Conservation (phyloP, 2,113 vertebrate species). For the Crypturellus undulatus region DNA sequence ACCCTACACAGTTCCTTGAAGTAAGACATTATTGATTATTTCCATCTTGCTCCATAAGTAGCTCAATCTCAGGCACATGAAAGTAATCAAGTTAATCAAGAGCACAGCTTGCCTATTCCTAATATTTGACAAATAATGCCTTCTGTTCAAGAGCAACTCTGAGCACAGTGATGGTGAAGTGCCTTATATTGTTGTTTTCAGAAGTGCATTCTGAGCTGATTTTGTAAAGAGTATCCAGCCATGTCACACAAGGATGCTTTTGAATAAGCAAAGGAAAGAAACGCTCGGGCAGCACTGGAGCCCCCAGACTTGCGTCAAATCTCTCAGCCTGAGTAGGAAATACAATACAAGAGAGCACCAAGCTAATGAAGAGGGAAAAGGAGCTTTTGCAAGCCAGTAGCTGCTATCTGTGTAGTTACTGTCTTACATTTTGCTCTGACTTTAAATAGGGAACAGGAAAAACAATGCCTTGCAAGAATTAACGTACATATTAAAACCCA, state of each 20-base stretch:
- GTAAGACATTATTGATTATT: background rate
- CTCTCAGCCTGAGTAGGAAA: background rate
- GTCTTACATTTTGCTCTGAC: background rate
- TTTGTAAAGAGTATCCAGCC: background rate
- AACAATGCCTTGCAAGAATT: background rate
- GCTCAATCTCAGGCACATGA: background rate
- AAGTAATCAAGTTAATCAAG: background rate
- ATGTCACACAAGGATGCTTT: background rate
- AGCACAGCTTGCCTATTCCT: background rate
- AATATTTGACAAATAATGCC: background rate
- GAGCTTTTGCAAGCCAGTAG: background rate
- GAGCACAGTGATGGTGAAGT: background rate
- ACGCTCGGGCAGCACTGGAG: background rate
- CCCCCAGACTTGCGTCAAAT: background rate
- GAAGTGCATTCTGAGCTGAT: background rate
- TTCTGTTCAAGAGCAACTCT: background rate
- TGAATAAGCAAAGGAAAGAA: background rate
- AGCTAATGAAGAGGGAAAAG: background rate
- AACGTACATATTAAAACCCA: background rate
- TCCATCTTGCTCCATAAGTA: background rate
- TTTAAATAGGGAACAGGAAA: background rate
- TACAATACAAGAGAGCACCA: background rate
- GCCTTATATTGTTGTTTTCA: background rate
- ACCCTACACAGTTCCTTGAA: background rate
- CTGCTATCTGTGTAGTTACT: background rate